phyloP scores from a whole-genome alignment of 2,888 invertebrate genomes.

The Zaprionus obscuricornis region DNA sequence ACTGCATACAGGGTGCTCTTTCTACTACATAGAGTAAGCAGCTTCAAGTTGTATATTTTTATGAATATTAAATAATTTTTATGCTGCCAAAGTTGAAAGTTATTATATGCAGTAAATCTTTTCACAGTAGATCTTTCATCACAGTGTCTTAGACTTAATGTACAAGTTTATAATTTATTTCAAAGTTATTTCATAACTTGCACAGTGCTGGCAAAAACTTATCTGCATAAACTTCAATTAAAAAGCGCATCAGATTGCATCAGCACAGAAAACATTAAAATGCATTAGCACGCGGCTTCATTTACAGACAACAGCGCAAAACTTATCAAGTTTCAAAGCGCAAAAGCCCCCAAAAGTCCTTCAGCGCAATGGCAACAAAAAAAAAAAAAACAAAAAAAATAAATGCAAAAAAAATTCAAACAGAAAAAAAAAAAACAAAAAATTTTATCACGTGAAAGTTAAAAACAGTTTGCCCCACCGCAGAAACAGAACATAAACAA shows the following conservation, averaged over 20 bases:
- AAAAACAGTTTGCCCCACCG: constrained; percentile 37
- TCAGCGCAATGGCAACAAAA: constrained; percentile 12
- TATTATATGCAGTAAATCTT: no score
- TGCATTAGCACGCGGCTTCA: constrained; percentile 23
- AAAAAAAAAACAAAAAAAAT: constrained; percentile 11
- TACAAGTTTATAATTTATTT: no score
- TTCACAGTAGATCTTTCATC: no score
- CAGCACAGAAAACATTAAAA: constrained; percentile 15
- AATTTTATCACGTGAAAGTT: constrained; percentile 63
- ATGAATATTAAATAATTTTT: no score
- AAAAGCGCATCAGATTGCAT: constrained; percentile 1
- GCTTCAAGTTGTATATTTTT: no score
- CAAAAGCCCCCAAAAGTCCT: constrained; percentile 39
- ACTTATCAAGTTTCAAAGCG: constrained; percentile 44
- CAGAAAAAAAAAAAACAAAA: constrained; percentile 28
- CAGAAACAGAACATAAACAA: constrained; percentile 26
- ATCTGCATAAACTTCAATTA: constrained; percentile 1
- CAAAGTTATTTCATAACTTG: no score
- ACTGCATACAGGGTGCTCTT: constrained; percentile 52
- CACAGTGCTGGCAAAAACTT: constrained; percentile 6
- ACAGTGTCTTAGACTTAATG: not conserved
- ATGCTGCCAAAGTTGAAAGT: no score
- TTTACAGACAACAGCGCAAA: constrained; percentile 30
- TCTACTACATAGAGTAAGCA: not conserved
- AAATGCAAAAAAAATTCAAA: constrained; percentile 16